Evolutionary conservation across 2,113 vertebrate genomes (phyloP).

Genomic region (Plecturocebus donacophilus): DNA sequence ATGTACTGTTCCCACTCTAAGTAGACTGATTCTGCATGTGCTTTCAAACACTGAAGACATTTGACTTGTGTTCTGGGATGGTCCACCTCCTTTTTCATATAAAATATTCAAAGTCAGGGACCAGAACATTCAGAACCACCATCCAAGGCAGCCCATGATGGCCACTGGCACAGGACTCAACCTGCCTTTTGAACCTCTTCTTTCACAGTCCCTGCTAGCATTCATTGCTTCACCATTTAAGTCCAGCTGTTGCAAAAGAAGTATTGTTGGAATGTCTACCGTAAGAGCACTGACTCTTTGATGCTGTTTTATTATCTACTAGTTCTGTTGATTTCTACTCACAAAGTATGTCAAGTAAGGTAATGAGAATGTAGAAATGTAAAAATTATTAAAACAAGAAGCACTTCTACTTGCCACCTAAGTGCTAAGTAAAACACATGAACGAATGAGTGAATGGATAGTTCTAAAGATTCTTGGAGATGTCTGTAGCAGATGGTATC

Average conservation of each 20-base stretch:
- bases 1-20: accelerated
- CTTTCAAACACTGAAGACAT: background rate
- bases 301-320: background rate
- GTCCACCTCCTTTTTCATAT: background rate
- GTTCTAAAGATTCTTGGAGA: background rate
- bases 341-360: background rate
- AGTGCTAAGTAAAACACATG: background rate
- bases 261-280: background rate
- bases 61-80: background rate
- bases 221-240: background rate
- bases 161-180: accelerated
- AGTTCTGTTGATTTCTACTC: background rate
- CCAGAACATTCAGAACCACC: background rate
- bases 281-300: background rate
- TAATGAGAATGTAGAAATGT: background rate
- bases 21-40: background rate
- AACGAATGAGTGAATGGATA: background rate
- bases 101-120: background rate
- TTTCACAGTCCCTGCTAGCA: background rate
- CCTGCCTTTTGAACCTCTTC: background rate
- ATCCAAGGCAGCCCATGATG: no score
- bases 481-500: background rate
- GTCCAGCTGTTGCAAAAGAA: background rate
- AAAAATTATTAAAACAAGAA: background rate
- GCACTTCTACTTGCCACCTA: background rate